Evolutionary conservation across 2,113 vertebrate species (phyloP), one percentile per base, ranked within the genome.

Genomic region (Bothrops jararaca): DNA sequence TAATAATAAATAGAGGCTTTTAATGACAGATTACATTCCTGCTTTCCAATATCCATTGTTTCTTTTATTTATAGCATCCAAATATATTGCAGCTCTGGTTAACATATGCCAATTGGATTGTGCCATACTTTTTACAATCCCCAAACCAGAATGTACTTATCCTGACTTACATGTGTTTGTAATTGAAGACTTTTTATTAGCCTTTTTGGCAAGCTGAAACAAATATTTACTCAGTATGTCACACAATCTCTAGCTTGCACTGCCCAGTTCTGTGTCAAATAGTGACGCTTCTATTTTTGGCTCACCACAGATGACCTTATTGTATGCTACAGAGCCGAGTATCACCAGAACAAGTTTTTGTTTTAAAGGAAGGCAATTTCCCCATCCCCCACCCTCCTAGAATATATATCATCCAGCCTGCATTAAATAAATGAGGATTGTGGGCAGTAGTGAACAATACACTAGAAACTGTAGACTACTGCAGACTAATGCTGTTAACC

Each of bases 231-330:
- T 93, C 0, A 0, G 85, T 53, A 26, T 1, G 64, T 52, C 1
- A 0, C 50, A 90, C 10, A 29, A 7, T 9, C 52, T 93, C 91
- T 92, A 92, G 90, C 85, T 56, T 94, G 91, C 23, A 2, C 88
- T 94, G 74, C 94, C 93, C 95, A 95, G 94, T 92, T 92, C 0
- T 53, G 93, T 94, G 34, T 96, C 90, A 23, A 95, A 93, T 94
- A 95, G 95, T 86, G 80, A 94, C 24, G 26, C 86, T 95, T 96
- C 95, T 95, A 95, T 95, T 96, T 97, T 96, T 94, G 94, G 96
- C 91, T 96, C 93, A 92, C 88, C 58, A 20, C 56, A 86, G 87
- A 94, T 0, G 18, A 91, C 88, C 92, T 94, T 89, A n/a, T 54
- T 94, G 52, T 86, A 96, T 95, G 92, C 26, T 42, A 42, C 91